Percentiles rank a stretch among this genome's conserved stretches.
phyloP scores from a whole-genome alignment of 2,888 invertebrate genomes.

The Drosophila trichaetosa region DNA sequence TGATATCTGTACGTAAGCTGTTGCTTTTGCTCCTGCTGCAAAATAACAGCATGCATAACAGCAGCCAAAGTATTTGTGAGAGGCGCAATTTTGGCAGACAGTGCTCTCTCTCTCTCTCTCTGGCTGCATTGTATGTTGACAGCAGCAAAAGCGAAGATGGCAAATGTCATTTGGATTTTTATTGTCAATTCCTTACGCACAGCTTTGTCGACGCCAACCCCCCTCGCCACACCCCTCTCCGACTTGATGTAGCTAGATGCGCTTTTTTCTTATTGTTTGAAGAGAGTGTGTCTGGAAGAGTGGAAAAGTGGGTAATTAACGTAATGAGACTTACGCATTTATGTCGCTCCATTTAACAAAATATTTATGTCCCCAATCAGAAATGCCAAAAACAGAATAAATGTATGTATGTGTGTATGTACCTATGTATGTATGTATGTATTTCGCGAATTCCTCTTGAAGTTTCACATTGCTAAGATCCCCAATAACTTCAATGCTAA shows the following conservation, averaged over 20 bases:
- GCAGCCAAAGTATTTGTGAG: slow-evolving; percentile 1
- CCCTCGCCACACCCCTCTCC: background rate
- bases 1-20: slow-evolving; percentile 33
- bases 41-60: slow-evolving; percentile 15
- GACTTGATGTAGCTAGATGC: slow-evolving; percentile 38
- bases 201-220: background rate
- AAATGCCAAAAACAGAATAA: background rate
- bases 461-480: slow-evolving; percentile 9
- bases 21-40: slow-evolving; percentile 14
- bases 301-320: slow-evolving; percentile 7
- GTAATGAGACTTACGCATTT: slow-evolving; percentile 10
- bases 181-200: slow-evolving; percentile 39
- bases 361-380: background rate
- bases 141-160: slow-evolving; percentile 12
- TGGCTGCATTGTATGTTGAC: background rate
- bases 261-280: slow-evolving; percentile 16
- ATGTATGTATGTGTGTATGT: background rate
- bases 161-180: slow-evolving; percentile 26
- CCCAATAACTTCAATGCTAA: background rate
- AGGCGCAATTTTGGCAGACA: background rate
- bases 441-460: slow-evolving; percentile 5
- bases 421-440: slow-evolving; percentile 3
- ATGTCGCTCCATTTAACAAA: background rate
- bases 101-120: background rate
- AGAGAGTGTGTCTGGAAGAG: background rate